These are phyloP conservation scores for Brachionus plicatilis DNA, from an alignment of 1,140 invertebrate genomes.

Conservation along the genomic window DNA sequence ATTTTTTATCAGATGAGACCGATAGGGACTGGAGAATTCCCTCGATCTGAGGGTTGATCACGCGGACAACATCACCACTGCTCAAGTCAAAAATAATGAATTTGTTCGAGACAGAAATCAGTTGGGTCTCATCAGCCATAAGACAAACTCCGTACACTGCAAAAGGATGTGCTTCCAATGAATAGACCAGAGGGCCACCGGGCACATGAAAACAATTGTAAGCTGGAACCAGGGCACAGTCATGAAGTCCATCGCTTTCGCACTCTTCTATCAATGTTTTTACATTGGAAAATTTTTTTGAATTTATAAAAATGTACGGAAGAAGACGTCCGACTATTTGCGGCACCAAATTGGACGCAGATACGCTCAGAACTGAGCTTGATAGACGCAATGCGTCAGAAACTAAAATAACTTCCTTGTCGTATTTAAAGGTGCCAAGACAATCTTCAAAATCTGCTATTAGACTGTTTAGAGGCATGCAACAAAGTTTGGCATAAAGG, in stretches of 20 bases:
- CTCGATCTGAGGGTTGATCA: constrained; percentile 50
- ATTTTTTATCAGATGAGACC: constrained; percentile 90
- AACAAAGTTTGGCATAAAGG: constrained; percentile 88
- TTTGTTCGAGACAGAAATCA: constrained; percentile 90
- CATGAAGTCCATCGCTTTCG: constrained; percentile 70
- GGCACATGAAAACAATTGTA: constrained; percentile 94
- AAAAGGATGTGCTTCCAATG: constrained; percentile 92
- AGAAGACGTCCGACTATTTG: constrained; percentile 85
- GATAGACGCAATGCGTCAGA: constrained; percentile 84
- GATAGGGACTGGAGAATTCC: constrained; percentile 90
- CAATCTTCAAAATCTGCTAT: constrained; percentile 93
- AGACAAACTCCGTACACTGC: constrained; percentile 89
- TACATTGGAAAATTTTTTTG: constrained; percentile 73
- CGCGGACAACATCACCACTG: constrained; percentile 80
- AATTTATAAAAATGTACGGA: constrained; percentile 66
- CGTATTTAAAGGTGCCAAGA: constrained; percentile 73
- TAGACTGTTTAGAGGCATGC: constrained; percentile 84
- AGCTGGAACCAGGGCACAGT: constrained; percentile 81
- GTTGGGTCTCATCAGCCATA: constrained; percentile 82
- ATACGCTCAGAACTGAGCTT: constrained; percentile 67
- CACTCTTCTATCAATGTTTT: constrained; percentile 80
- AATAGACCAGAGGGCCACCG: constrained; percentile 93
- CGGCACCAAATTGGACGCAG: constrained; percentile 90
- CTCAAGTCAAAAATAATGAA: constrained; percentile 95
- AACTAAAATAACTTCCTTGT: constrained; percentile 80